phyloP scores from a whole-genome alignment of 2,113 vertebrate genomes.

The Meleagris gallopavo region DNA sequence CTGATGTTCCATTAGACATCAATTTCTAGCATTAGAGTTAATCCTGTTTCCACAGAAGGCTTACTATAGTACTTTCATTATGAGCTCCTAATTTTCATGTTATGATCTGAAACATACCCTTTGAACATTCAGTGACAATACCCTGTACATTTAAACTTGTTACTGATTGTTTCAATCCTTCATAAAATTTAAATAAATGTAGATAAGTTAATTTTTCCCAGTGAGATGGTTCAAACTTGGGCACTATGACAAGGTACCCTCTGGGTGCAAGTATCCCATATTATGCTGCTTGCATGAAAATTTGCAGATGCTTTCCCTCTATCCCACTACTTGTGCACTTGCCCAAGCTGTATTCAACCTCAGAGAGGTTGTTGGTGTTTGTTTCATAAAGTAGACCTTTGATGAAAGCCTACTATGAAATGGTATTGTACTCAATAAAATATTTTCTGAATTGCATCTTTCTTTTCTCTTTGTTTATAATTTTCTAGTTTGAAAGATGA shows the following conservation, averaged over 20 bases:
- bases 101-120: not conserved
- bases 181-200: constrained; percentile 23
- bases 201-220: not conserved
- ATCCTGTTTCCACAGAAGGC: not conserved
- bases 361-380: constrained; percentile 57
- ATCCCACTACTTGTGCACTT: constrained; percentile 30
- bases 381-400: constrained; percentile 56
- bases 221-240: constrained; percentile 55
- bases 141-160: not conserved
- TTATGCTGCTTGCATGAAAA: constrained; percentile 61
- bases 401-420: constrained; percentile 8
- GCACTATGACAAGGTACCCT: constrained; percentile 6
- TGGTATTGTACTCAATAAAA: constrained; percentile 70
- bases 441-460: constrained; percentile 63
- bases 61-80: not conserved
- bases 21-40: not conserved
- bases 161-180: not conserved
- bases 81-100: not conserved
- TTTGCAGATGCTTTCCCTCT: constrained; percentile 22
- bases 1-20: not conserved
- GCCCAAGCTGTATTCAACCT: constrained; percentile 68
- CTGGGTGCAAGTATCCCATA: constrained; percentile 38
- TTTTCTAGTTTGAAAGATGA: not conserved
- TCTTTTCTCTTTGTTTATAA: not conserved
- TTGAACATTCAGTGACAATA: not conserved